These are phyloP conservation scores for Conus canariensis DNA, from an alignment of 2,888 invertebrate species.

Conservation along the genomic window DNA sequence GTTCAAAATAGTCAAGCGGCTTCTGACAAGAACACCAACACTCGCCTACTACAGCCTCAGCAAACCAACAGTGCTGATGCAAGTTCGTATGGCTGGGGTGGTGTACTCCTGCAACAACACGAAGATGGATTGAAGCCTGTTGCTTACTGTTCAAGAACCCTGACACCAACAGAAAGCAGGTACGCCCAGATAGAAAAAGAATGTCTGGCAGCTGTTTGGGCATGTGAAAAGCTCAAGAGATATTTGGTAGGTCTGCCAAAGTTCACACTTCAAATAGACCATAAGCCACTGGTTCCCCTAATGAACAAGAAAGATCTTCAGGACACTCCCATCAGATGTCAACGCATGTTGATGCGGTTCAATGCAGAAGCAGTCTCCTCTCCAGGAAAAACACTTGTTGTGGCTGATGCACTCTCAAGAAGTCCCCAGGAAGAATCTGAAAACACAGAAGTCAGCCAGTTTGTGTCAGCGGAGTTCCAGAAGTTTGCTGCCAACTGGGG, in stretches of 20 bases:
- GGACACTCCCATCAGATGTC: neutral
- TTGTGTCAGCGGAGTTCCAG: neutral
- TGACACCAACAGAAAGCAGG: neutral
- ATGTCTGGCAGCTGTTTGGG: neutral
- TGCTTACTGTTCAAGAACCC: neutral
- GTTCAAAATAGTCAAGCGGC: neutral
- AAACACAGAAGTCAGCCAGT: neutral
- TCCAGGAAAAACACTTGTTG: neutral
- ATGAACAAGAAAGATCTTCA: neutral
- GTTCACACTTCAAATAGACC: conserved; percentile 21
- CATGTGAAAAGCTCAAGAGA: conserved; percentile 2
- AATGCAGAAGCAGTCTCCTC: neutral
- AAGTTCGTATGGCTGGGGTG: neutral
- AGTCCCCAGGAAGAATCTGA: neutral
- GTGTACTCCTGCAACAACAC: neutral
- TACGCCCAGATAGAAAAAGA: conserved; percentile 10
- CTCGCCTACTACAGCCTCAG: neutral
- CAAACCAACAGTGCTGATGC: conserved; percentile 41
- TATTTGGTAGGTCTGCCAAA: conserved; percentile 7
- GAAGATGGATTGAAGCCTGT: too few relatives aligned
- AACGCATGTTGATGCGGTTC: conserved; percentile 4
- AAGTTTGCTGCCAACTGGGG: too few relatives aligned
- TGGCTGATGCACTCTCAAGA: conserved; percentile 28
- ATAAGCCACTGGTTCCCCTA: conserved; percentile 27
- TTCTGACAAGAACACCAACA: neutral